Base-by-base conservation (phyloP, 2,888 invertebrate genomes). In the Diaphora mendica region DNA sequence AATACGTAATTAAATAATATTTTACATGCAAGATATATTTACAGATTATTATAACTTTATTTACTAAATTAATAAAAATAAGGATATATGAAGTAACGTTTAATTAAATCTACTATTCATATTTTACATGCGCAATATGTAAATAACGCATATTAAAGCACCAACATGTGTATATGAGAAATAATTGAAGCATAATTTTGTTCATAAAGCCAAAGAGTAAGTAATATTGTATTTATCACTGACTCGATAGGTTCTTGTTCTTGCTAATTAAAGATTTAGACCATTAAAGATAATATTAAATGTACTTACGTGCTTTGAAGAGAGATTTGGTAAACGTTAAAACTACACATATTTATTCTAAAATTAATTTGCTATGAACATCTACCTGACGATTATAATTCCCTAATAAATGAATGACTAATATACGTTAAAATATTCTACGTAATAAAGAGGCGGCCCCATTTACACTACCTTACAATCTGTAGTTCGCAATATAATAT, bases 251-350 rank as follows among this genome's bases (percentile, higher is more conserved):
- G 77, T 73, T 73, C 72, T 76, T 73, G 68, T 7, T 64, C n/a
- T n/a, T n/a, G n/a, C n/a, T n/a, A n/a, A n/a, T n/a, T n/a, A n/a
- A n/a, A n/a, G n/a, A n/a, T n/a, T n/a, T n/a, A n/a, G n/a, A 78
- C 74, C 71, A 35, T 77, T 76, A 82, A 71, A 73, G 71, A 84
- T 81, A 82, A 76, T 77, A 80, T 80, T 81, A 82, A 83, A 81
- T 83, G 82, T 85, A 86, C 82, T 70, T 68, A 68, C 35, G 86
- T 87, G 88, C 88, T 89, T 88, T 86, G 82, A 89, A 90, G 87
- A 92, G 89, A 92, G 91, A 92, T 95, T 95, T 94, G 94, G 94
- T 95, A 93, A 94, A 91, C 85, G 86, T 91, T 91, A 90, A 89
- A 87, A 90, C 89, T 90, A 92, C 80, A 85, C 81, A 87, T 85